These are phyloP conservation scores for Poliocrania exsul DNA, from an alignment of 2,797 vertebrate genomes.

Conservation along the genomic window DNA sequence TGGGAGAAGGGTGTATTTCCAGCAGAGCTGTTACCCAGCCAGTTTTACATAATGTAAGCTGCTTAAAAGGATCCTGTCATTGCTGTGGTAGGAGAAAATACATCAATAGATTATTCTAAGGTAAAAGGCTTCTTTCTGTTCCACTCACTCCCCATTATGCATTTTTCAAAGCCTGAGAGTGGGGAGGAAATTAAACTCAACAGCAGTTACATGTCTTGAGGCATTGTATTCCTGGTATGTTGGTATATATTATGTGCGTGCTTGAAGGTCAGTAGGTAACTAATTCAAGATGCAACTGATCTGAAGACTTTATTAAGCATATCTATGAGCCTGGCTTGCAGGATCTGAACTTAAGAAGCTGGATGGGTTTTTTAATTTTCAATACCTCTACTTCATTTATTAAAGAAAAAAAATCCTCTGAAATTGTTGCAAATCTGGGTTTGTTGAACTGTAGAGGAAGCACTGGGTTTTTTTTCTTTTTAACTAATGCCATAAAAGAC, in stretches of 20 bases:
- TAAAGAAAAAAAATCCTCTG: not conserved
- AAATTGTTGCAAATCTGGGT: not conserved
- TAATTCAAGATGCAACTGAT: not conserved
- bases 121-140: not conserved
- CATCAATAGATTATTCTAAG: not conserved
- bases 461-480: not conserved
- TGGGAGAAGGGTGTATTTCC: not conserved
- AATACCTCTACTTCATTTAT: not conserved
- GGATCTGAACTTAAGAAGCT: not conserved
- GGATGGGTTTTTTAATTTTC: not conserved
- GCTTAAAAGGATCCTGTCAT: not conserved
- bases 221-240: not conserved
- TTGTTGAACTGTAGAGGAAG: not conserved
- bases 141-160: accelerated
- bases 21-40: not conserved
- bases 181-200: not conserved
- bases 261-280: not conserved
- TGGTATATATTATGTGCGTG: not conserved
- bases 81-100: not conserved
- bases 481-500: not conserved
- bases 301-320: not conserved
- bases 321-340: not conserved
- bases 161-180: not conserved
- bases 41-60: not conserved
- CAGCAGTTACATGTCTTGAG: not conserved